A percentile compares a stretch with the other conserved stretches of the same genome.
Conservation (phyloP, 2,888 invertebrate species). For the Helicoverpa assulta region DNA sequence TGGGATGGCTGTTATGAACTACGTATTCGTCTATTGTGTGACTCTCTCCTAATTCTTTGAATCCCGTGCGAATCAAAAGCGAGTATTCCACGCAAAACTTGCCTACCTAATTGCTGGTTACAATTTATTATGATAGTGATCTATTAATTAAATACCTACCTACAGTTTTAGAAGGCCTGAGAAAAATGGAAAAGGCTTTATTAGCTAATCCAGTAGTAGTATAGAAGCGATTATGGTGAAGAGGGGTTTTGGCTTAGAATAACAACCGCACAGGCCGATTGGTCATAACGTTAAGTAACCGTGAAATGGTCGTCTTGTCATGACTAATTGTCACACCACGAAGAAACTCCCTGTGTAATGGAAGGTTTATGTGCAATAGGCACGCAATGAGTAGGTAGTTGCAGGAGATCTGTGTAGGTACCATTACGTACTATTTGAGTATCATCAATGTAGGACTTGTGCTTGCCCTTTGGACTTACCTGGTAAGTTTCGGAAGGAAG, state of each 20-base stretch:
- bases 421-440: no score
- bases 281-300: no score
- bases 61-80: not conserved
- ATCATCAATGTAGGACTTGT: not conserved
- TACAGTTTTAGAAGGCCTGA: not conserved
- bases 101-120: not conserved
- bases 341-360: no score
- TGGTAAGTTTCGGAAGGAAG: constrained; percentile 66
- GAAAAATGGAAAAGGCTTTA: not conserved
- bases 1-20: constrained; percentile 8
- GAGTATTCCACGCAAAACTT: not conserved
- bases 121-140: constrained; percentile 2
- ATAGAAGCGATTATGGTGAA: no score
- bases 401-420: no score
- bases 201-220: no score
- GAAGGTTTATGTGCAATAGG: no score
- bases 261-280: no score
- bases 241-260: no score
- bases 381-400: no score
- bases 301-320: no score
- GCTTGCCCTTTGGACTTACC: constrained; percentile 65
- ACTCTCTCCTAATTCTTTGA: constrained; percentile 4
- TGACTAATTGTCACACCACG: no score
- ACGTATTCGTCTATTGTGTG: constrained; percentile 4
- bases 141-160: not conserved